phyloP scores from a whole-genome alignment of 2,113 vertebrate species.

The Butorides virescens region DNA sequence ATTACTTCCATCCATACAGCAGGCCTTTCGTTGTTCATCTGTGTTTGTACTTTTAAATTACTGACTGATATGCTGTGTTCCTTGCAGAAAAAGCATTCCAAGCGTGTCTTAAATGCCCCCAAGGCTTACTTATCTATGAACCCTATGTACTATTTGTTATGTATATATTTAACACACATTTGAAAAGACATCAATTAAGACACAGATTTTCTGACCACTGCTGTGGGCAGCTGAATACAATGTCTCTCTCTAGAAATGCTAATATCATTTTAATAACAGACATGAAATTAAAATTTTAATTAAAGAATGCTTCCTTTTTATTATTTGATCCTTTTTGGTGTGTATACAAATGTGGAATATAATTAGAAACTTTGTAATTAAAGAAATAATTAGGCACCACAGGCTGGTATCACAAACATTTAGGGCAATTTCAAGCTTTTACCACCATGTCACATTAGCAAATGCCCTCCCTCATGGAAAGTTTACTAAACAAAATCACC shows the following conservation, averaged over 20 bases:
- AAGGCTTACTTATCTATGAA: not conserved
- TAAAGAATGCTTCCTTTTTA: slow-evolving; percentile 9
- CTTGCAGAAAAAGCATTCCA: not conserved
- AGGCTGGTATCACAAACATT: slow-evolving; percentile 25
- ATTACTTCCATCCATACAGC: not conserved
- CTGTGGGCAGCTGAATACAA: not conserved
- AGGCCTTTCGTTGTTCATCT: not conserved
- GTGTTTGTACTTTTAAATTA: not conserved
- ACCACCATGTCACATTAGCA: slow-evolving; percentile 24
- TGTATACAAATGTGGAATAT: slow-evolving; percentile 28
- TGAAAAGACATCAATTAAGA: slow-evolving; percentile 1
- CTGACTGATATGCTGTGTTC: not conserved
- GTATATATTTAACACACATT: not conserved
- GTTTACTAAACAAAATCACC: slow-evolving; percentile 30
- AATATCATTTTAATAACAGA: slow-evolving; percentile 45
- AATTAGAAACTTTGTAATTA: slow-evolving; percentile 51
- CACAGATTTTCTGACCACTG: slow-evolving; percentile 20
- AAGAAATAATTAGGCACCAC: slow-evolving; percentile 58
- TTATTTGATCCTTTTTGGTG: not conserved
- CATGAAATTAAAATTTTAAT: slow-evolving; percentile 36
- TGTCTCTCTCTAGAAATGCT: not conserved
- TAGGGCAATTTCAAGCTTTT: slow-evolving; percentile 46
- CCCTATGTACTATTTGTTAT: not conserved
- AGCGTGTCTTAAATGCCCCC: not conserved
- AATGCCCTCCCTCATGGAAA: slow-evolving; percentile 30